These are phyloP conservation scores for Conger conger DNA, from an alignment of 2,113 vertebrate species.

Conservation along the genomic window DNA sequence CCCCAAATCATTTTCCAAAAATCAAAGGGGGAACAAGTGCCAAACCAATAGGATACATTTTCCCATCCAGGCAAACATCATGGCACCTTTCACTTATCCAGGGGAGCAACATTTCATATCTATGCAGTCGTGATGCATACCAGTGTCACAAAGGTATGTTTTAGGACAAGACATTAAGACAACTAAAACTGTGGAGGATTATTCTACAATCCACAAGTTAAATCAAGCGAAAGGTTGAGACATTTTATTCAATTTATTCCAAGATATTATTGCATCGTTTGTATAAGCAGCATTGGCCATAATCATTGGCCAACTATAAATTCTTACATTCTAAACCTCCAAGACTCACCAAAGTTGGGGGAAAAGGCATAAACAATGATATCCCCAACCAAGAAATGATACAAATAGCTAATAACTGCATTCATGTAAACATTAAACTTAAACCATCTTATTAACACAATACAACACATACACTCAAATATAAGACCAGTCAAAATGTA, in stretches of 20 bases:
- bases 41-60: no score
- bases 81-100: no score
- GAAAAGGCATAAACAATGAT: neutral
- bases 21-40: no score
- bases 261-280: constrained; percentile 29
- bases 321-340: constrained; percentile 13
- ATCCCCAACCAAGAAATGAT: neutral
- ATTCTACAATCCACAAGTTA: neutral
- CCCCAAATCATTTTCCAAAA: no score
- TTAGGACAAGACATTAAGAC: neutral
- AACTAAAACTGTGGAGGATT: neutral
- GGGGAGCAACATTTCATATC: neutral
- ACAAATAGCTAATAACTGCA: neutral
- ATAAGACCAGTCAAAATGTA: neutral
- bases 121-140: neutral
- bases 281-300: constrained; percentile 26
- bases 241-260: constrained; percentile 16
- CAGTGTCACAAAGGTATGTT: no score
- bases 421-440: constrained; percentile 5
- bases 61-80: no score
- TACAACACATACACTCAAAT: constrained; percentile 18
- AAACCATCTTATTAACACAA: neutral
- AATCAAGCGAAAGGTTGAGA: neutral
- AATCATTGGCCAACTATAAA: no score
- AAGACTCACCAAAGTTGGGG: neutral